Conservation (phyloP, 2,888 invertebrate species). For the Aporophyla lueneburgensis region DNA sequence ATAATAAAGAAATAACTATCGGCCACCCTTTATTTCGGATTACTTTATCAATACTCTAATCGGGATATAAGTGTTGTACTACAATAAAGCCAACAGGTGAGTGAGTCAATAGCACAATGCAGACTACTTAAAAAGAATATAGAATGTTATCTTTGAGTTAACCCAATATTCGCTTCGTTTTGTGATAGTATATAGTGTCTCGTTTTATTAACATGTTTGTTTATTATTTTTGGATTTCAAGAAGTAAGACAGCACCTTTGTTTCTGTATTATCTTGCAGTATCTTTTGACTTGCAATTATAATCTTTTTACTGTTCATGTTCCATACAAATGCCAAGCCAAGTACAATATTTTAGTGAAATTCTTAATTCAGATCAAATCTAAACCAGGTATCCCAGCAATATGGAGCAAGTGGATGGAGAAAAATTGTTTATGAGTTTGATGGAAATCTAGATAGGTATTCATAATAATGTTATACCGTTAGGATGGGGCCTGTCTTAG, state of each 20-base stretch:
- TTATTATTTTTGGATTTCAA: background rate
- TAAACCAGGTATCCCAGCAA: background rate
- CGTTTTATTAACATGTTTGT: background rate
- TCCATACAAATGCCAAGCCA: background rate
- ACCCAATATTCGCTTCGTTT: background rate
- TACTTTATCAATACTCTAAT: background rate
- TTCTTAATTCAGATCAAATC: background rate
- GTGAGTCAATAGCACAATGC: slow-evolving; percentile 32
- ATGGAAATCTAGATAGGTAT: slow-evolving; percentile 1
- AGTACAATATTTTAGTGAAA: background rate
- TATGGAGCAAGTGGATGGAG: background rate
- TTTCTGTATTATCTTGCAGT: background rate
- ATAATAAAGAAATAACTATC: background rate
- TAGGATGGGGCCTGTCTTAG: too few species aligned
- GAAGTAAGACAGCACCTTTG: background rate
- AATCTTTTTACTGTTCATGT: background rate
- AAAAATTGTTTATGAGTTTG: background rate
- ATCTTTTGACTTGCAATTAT: background rate
- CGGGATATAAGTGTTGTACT: background rate
- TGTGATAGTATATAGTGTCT: background rate
- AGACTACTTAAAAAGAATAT: slow-evolving; percentile 13
- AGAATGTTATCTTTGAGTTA: slow-evolving; percentile 11
- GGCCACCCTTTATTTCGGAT: background rate
- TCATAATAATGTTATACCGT: background rate
- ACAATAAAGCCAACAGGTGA: slow-evolving; percentile 47